These are phyloP conservation scores for Drosophila pseudotalamancana DNA, from an alignment of 2,888 invertebrate genomes.

Conservation along the genomic window DNA sequence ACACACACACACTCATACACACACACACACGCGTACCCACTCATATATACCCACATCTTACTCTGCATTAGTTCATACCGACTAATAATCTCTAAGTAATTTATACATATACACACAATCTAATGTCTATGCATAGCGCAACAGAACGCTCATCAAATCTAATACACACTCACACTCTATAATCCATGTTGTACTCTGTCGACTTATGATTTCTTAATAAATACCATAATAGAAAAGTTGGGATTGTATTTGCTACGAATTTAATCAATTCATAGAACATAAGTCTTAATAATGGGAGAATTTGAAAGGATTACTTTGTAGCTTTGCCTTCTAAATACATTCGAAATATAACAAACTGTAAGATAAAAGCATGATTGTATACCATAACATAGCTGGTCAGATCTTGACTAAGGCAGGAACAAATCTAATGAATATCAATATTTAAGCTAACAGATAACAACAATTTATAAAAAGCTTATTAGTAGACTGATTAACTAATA, in stretches of 20 bases:
- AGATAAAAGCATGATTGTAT: background rate
- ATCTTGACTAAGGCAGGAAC: background rate
- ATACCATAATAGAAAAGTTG: conserved; percentile 54
- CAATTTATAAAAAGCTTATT: background rate
- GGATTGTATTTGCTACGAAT: conserved; percentile 1
- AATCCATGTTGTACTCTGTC: conserved; percentile 65
- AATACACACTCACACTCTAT: conserved; percentile 44
- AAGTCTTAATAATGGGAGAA: no score
- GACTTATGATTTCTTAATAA: conserved; percentile 75
- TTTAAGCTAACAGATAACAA: no score
- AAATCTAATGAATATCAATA: background rate
- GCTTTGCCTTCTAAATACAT: background rate
- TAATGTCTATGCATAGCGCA: conserved; percentile 53
- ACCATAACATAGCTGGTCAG: background rate
- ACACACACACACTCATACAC: conserved; percentile 16
- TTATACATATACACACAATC: conserved; percentile 59
- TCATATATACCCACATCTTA: conserved; percentile 32
- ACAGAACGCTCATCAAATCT: conserved; percentile 34
- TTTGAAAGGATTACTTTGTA: no score
- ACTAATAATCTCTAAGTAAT: conserved; percentile 76
- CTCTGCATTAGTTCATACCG: conserved; percentile 66
- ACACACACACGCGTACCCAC: conserved; percentile 26
- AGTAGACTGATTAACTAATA: background rate
- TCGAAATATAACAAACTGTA: background rate
- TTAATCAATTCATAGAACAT: background rate